Evolutionary conservation across 2,888 invertebrate species (phyloP).

Genomic region (Adelognathus sp.): DNA sequence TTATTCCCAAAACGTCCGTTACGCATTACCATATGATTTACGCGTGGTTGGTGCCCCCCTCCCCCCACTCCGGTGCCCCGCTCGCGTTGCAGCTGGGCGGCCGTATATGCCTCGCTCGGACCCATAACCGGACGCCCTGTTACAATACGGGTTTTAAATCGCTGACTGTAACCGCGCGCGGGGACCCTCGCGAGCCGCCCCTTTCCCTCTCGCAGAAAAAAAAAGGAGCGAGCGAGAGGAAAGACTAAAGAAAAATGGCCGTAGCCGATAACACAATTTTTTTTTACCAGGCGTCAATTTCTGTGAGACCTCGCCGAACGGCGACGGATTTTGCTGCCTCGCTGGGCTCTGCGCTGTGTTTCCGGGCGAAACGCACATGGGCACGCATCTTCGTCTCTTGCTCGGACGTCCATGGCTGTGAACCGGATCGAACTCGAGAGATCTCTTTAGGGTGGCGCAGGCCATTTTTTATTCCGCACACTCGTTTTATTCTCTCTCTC

Average conservation of each 20-base stretch:
- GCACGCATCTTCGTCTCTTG: conserved; percentile 95
- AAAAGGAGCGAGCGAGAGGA: conserved; percentile 8
- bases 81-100: conserved; percentile 30
- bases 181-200: background rate
- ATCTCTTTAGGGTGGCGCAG: conserved; percentile 98
- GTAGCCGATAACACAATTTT: conserved; percentile 64
- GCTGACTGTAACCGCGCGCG: conserved; percentile 40
- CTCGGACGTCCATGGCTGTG: conserved; percentile 92
- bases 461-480: no score
- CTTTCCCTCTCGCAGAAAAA: conserved; percentile 24
- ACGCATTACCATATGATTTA: conserved; percentile 79
- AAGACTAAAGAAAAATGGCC: conserved; percentile 73
- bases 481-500: conserved; percentile 82
- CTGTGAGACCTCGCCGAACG: conserved; percentile 91
- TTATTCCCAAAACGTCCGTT: conserved; percentile 65
- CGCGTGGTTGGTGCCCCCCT: conserved; percentile 62
- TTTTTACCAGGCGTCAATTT: conserved; percentile 95
- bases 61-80: conserved; percentile 46
- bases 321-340: conserved; percentile 84
- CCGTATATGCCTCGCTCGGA: conserved; percentile 46
- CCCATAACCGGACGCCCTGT: conserved; percentile 52
- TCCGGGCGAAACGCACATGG: conserved; percentile 88
- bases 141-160: conserved; percentile 77
- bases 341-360: conserved; percentile 75
- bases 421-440: conserved; percentile 96